Base-by-base conservation (phyloP, 2,797 vertebrate genomes). In the Parauchenoglanis punctatus region DNA sequence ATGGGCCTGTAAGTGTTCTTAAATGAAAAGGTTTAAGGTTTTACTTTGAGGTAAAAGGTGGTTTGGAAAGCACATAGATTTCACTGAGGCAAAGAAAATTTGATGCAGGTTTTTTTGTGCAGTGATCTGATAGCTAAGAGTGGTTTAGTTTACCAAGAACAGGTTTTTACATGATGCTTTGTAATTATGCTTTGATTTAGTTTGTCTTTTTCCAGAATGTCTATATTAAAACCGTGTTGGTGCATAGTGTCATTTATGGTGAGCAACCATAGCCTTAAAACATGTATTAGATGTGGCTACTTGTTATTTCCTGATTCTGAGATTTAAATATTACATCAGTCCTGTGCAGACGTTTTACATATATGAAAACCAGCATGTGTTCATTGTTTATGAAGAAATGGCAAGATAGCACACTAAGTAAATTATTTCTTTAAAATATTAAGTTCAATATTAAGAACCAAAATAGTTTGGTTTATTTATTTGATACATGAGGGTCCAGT, bases 401-500 rank as follows among this genome's bases (percentile, higher is more conserved):
- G 28, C 28, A 78, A 76, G 46, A 76, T 10, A 18, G 18, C 20
- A 81, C 20, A 44, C 8, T 2, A 20, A n/a, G 49, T 15, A 77
- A 54, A 56, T 56, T 1, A 23, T 78, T 25, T 46, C 23, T 44
- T n/a, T n/a, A 1, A 1, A n/a, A 4, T n/a, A 25, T 40, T n/a
- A 61, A 15, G 17, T 40, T 40, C 2, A n/a, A 4, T n/a, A 25
- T 40, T n/a, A 61, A 15, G 17, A 67, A 28, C 8, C 61, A 68
- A 31, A 52, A 52, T 83, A 20, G 25, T 28, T 75, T 40, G 40
- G 81, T 85, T 58, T 89, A 84, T 91, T 93, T 93, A 91, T 89
- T 85, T 90, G 68, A 84, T 80, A 67, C 81, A 82, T 87, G 77
- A 73, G 83, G 86, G 89, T 92, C 90, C 84, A 93, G 84, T 88